Base-by-base conservation (phyloP, 2,113 vertebrate genomes). In the Sebastes schlegelii region DNA sequence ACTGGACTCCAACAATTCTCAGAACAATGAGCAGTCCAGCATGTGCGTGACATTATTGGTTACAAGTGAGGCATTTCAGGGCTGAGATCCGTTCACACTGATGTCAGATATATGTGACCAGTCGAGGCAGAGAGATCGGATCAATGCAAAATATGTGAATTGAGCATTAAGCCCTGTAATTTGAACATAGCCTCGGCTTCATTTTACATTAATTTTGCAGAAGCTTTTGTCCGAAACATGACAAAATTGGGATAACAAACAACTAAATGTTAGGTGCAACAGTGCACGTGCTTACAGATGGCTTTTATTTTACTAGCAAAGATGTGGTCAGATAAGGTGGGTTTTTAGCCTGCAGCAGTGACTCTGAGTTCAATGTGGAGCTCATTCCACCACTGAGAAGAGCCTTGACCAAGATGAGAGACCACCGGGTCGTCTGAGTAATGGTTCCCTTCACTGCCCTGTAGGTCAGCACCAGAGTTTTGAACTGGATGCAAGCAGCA, bases 331-430 rank as follows among this genome's bases (percentile, higher is more conserved):
- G 12, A 52, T 42, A 40, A n/a, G 9, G 16, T 60, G n/a, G 4
- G 2, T 8, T 70, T 67, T 54, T 21, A 5, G 9, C 46, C 23
- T 11, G 21, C 12, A 6, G 65, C 62, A 34, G 46, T 45, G 63
- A 65, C 42, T 65, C 42, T 46, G 42, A 68, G 23, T 68, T 19
- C 23, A 51, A 46, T 17, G 14, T 21, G 48, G 46, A 68, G 46
- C 65, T 51, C 66, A 51, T 68, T 49, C 66, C 48, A 51, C 48
- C 65, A 51, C 40, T 64, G 65, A 67, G 21, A n/a, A 40, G 26
- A 68, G 14, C 66, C 8, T 40, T 40, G 43, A 66, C 63, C 11
- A 6, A 66, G 63, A 23, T 23, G 12, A 46, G 63, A 6, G 2
- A 14, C 11, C 23, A 60, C 21, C 26, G 12, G 58, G 11, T 26